A percentile compares a stretch with the other conserved stretches of the same genome.
phyloP scores from a whole-genome alignment of 1,140 invertebrate species.

The Macrostomum lignano region DNA sequence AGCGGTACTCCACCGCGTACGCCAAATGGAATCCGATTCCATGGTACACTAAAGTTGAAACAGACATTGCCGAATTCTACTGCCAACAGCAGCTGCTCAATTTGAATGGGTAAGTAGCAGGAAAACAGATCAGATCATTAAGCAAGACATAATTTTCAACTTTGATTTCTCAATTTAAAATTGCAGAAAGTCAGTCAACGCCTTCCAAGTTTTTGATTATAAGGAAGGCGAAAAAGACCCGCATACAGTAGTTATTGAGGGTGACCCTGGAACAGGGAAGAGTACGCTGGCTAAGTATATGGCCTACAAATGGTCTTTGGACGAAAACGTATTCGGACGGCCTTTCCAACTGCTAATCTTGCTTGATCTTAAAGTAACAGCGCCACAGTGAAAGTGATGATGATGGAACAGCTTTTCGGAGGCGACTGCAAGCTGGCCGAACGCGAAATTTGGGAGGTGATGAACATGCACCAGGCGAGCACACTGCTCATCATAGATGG shows the following conservation, averaged over 20 bases:
- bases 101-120: neutral
- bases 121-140: neutral
- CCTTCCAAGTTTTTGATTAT: neutral
- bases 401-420: neutral
- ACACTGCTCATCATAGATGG: neutral
- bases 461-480: conserved; percentile 1
- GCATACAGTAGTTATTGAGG: neutral
- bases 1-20: neutral
- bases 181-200: neutral
- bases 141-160: neutral
- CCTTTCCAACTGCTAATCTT: neutral
- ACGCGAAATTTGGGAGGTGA: conserved; percentile 3
- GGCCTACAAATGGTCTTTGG: neutral
- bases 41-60: neutral
- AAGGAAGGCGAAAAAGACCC: neutral
- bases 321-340: neutral
- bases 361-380: neutral
- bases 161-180: neutral
- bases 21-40: neutral
- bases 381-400: conserved; percentile 1
- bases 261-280: conserved; percentile 1
- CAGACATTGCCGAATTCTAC: neutral
- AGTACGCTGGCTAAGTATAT: neutral
- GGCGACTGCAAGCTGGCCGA: neutral
- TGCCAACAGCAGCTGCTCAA: neutral